Evolutionary conservation across 2,888 invertebrate genomes (phyloP), one percentile per base, ranked within the genome.

Genomic region (Teinopalpus imperialis): DNA sequence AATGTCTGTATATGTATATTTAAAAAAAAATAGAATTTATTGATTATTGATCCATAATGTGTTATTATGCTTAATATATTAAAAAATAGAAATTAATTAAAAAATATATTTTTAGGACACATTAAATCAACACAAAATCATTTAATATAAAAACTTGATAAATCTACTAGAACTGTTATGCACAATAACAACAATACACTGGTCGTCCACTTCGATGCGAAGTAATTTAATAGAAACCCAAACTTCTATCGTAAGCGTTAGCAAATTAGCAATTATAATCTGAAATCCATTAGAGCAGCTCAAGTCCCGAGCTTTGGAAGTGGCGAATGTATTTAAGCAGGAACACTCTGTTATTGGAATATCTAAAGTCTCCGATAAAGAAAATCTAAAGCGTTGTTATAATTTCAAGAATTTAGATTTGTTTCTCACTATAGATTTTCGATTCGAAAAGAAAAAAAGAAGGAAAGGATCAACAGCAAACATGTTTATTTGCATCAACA

Each of bases 211-310:
- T 39, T 39, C n/a, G 20, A 18, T n/a, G 9, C 23, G 14, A 23
- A 23, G 13, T 42, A 32, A 34, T 41, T 41, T 31, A 18, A 41
- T 13, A 26, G 26, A 20, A 27, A n/a, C 24, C 32, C 16, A 6
- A 32, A 42, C 10, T 42, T 34, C 41, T 32, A 16, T 18, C 26
- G 20, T 29, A 7, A 18, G 34, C 27, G 24, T 27, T 34, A 14
- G 34, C 4, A 34, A 43, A 43, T 43, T 34, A 43, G 34, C 42
- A 43, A 34, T 43, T 43, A 43, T 27, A 43, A 43, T 43, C 7
- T 34, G 21, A 27, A 34, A 8, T 34, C 34, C 42, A 43, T 43
- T 43, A 43, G 34, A 27, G 34, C 5, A 18, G 8, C 24, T 43
- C 12, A 10, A 16, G 10, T 20, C 18, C 18, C 26, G 16, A 16